Evolutionary conservation across 2,113 vertebrate genomes (phyloP), one percentile per base, ranked within the genome.

Genomic region (Osmerus eperlanus): DNA sequence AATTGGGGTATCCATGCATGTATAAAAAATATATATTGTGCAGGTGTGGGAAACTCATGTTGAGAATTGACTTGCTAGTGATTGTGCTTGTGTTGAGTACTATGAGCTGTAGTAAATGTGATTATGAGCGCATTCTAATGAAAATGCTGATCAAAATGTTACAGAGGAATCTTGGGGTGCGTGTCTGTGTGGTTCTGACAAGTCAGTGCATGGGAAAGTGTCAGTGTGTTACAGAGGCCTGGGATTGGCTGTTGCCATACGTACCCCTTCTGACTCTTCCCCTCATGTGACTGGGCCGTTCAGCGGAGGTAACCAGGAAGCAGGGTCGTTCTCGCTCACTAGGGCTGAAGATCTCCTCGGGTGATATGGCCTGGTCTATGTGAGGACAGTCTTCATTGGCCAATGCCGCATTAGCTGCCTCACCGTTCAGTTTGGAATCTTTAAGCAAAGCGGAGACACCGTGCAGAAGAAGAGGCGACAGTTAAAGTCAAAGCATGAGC

Each of bases 191-290:
- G 32, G 32, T 36, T 36, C 32, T 36, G 32, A 36, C 32, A 36
- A 3, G 2, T 36, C 7, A 36, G 5, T 36, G 7, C 25, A 36
- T 5, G 5, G 9, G 9, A 12, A 12, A 11, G 41, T 0, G 9
- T 47, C 41, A 47, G 7, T 47, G 41, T 65, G n/a, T 14, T 78
- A 71, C 85, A 29, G 85, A 81, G 89, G 85, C 85, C 86, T 90
- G 86, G 85, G 87, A 90, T 86, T 88, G 85, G 85, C 88, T 88
- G 85, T 87, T 91, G 77, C 86, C 85, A 86, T 98, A 99, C 97
- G 91, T 99, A 99, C 97, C 97, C 96, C 96, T 97, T 94, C 96
- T 96, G 92, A 96, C 93, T 96, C 95, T 95, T 93, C 95, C 93
- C 92, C 95, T 95, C 91, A 94, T 93, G 88, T 95, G 96, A 94